Conservation (phyloP, 2,113 vertebrate species). For the Bostrychus sinensis region DNA sequence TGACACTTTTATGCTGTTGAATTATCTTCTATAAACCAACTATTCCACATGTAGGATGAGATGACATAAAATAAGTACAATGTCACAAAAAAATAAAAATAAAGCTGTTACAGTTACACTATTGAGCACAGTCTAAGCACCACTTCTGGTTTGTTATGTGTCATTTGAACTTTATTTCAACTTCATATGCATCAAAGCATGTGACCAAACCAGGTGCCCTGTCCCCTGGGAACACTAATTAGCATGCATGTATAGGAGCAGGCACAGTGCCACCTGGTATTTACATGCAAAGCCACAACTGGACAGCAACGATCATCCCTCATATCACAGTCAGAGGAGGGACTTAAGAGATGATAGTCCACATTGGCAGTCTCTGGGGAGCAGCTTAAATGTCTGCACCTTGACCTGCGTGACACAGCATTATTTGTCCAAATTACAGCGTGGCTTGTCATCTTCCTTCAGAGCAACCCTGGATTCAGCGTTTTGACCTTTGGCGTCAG, state of each 20-base stretch:
- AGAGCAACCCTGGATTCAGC: conserved; percentile 50
- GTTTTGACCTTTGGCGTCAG: conserved; percentile 51
- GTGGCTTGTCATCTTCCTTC: conserved; percentile 42
- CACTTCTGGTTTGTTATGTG: not conserved
- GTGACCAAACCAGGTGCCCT: not conserved
- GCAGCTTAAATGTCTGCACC: not conserved
- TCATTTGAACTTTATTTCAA: conserved; percentile 3
- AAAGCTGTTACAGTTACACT: too few species aligned
- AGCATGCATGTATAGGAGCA: conserved; percentile 22
- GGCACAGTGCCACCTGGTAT: conserved; percentile 22
- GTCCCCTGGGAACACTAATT: conserved; percentile 11
- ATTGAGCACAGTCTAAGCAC: too few species aligned
- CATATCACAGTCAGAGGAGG: conserved; percentile 30
- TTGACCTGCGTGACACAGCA: conserved; percentile 37
- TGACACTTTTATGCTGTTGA: too few species aligned
- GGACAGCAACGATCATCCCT: conserved; percentile 30
- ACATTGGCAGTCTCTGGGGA: not conserved
- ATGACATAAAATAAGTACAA: too few species aligned
- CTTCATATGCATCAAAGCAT: not conserved
- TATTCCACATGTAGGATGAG: too few species aligned
- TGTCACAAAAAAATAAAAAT: too few species aligned
- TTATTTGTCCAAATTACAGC: conserved; percentile 62
- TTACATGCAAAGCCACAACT: conserved; percentile 33
- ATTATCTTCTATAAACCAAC: too few species aligned
- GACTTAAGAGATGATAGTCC: conserved; percentile 17